Conservation (phyloP, 1,140 invertebrate species). For the Drosophila sechellia region DNA sequence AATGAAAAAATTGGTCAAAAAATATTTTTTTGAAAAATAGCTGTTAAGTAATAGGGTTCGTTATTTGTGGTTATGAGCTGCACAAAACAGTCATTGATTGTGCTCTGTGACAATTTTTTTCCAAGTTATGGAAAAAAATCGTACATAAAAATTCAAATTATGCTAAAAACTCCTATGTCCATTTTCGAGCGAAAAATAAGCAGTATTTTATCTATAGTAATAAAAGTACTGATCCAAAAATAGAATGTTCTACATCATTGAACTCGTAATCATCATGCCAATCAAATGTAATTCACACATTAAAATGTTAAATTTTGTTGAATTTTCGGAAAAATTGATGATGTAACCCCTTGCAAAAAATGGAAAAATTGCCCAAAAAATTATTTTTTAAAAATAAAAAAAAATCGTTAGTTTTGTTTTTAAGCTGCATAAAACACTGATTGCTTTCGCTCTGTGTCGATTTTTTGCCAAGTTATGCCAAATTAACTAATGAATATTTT, state of each 20-base stretch:
- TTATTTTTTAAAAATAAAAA: neutral
- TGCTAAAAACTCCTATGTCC: too few relatives aligned
- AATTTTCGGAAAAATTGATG: neutral
- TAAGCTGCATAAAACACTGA: neutral
- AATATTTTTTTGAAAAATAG: rapidly evolving
- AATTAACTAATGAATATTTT: too few relatives aligned
- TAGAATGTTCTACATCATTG: too few relatives aligned
- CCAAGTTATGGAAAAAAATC: neutral
- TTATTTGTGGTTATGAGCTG: neutral
- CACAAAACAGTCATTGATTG: neutral
- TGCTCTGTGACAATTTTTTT: neutral
- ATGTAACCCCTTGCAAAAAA: neutral
- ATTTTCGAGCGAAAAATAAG: too few relatives aligned
- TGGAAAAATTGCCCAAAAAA: neutral
- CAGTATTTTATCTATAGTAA: too few relatives aligned
- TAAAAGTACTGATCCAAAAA: too few relatives aligned
- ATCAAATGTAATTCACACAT: neutral
- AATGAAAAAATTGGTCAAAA: neutral
- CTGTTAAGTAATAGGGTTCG: neutral
- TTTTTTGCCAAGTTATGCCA: neutral
- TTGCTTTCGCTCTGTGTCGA: neutral
- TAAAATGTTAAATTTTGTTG: neutral
- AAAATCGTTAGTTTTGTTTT: neutral
- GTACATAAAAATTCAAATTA: too few relatives aligned
- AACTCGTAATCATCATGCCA: too few relatives aligned